Conservation (phyloP, 2,797 vertebrate species). For the Esox masquinongy region DNA sequence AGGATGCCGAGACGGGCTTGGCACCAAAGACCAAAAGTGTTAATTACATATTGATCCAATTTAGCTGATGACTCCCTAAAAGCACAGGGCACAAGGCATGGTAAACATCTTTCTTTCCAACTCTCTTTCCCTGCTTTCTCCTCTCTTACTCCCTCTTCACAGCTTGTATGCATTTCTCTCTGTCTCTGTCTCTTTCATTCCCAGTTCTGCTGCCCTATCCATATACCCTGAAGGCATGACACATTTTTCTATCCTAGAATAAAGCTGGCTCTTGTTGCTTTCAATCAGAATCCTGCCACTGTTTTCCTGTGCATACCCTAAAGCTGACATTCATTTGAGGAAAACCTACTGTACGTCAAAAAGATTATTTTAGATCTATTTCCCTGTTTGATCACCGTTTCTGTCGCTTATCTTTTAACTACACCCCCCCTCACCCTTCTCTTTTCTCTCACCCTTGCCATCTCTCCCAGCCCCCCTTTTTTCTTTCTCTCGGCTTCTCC, state of each 20-base stretch:
- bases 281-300: background rate
- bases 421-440: no score
- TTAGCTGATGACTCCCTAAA: conserved; percentile 76
- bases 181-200: background rate
- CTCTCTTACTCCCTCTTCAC: background rate
- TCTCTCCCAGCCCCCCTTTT: no score
- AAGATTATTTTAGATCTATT: background rate
- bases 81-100: conserved; percentile 1
- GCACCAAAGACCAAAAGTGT: conserved; percentile 68
- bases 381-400: no score
- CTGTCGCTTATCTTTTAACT: no score
- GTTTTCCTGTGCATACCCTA: background rate
- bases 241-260: background rate
- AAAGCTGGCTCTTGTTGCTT: background rate
- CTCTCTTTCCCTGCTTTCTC: background rate
- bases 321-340: background rate
- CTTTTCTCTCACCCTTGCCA: no score
- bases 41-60: conserved; percentile 83
- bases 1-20: conserved; percentile 32
- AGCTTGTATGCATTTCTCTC: background rate
- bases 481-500: no score
- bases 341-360: background rate
- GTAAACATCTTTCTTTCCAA: background rate
- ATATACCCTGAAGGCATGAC: background rate
- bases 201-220: background rate